Evolutionary conservation across 1,140 invertebrate species (phyloP).

Genomic region (Leptopilina clavipes): DNA sequence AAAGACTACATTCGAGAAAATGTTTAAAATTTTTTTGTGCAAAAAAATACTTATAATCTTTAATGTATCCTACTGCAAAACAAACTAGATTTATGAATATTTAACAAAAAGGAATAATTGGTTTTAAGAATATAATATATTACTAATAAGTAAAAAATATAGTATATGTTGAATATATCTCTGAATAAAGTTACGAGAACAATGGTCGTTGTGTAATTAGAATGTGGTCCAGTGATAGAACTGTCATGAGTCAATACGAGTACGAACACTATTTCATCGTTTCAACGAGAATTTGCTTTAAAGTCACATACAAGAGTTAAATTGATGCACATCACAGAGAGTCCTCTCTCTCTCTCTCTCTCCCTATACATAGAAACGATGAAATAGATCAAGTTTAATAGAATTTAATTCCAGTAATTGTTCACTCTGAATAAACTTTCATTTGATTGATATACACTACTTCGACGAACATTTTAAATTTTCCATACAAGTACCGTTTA

Average conservation of each 20-base stretch:
- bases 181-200: not conserved
- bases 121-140: no score
- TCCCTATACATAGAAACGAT: not conserved
- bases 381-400: slow-evolving; percentile 28
- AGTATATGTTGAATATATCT: no score
- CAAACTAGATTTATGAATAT: no score
- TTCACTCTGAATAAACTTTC: slow-evolving; percentile 5
- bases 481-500: not conserved
- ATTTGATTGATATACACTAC: not conserved
- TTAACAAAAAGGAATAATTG: no score
- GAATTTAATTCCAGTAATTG: slow-evolving; percentile 17
- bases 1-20: no score
- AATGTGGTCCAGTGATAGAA: slow-evolving; percentile 2
- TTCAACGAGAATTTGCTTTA: not conserved
- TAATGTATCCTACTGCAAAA: no score
- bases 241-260: slow-evolving; percentile 18
- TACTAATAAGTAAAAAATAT: no score
- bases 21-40: no score
- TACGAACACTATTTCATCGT: slow-evolving; percentile 18
- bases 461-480: not conserved
- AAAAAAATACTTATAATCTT: no score
- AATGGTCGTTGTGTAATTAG: slow-evolving; percentile 19
- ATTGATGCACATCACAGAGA: slow-evolving; percentile 25
- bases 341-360: not conserved
- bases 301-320: slow-evolving; percentile 30